A percentile compares a stretch with the other conserved stretches of the same genome.
These are phyloP conservation scores for Lophius americanus DNA, from an alignment of 2,797 vertebrate genomes.

Conservation along the genomic window DNA sequence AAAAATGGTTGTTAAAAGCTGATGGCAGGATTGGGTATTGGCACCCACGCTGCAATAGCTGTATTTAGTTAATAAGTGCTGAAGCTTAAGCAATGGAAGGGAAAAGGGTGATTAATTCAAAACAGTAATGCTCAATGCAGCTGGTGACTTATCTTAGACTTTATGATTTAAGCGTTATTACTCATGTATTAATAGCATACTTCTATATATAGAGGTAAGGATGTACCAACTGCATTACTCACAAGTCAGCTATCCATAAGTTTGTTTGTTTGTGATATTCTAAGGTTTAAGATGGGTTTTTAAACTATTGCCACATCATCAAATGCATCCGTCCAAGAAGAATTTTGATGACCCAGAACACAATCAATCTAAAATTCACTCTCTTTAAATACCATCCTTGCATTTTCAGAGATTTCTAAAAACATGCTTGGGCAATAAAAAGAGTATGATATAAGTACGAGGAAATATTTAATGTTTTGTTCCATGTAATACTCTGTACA, in stretches of 20 bases:
- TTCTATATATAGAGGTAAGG: too few species aligned
- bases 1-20: too few species aligned
- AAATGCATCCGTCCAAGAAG: neutral
- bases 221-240: neutral
- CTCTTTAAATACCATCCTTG: too few species aligned
- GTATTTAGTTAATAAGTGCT: neutral
- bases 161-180: neutral
- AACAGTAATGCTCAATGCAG: neutral
- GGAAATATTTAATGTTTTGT: neutral
- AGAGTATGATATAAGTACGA: neutral
- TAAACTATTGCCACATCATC: neutral
- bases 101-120: neutral
- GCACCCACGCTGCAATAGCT: neutral
- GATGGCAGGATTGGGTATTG: neutral
- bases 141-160: neutral
- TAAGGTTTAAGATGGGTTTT: neutral
- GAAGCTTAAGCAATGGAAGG: neutral
- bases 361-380: too few species aligned
- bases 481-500: neutral
- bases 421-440: neutral
- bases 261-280: neutral
- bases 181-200: too few species aligned
- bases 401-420: too few species aligned
- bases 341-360: too few species aligned
- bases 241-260: neutral